phyloP scores from a whole-genome alignment of 2,113 vertebrate genomes.

The Hippopotamus amphibius region DNA sequence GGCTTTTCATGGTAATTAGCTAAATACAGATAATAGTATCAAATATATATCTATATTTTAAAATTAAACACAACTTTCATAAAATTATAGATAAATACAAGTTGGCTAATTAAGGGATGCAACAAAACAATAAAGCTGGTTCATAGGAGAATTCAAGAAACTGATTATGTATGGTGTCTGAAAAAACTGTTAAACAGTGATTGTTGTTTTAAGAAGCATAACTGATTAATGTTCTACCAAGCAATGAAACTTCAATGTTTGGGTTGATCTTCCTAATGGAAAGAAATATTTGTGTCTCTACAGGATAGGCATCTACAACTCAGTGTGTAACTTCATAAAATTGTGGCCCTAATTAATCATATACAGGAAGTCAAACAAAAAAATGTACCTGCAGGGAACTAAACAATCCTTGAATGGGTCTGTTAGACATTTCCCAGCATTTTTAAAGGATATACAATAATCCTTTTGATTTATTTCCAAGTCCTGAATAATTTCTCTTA shows the following conservation, averaged over 20 bases:
- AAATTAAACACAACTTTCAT: background rate
- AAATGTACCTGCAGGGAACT: background rate
- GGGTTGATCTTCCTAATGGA: background rate
- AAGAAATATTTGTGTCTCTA: background rate
- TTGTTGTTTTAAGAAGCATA: background rate
- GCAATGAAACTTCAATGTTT: background rate
- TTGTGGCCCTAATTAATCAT: background rate
- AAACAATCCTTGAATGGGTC: background rate
- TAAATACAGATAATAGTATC: background rate
- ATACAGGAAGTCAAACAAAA: background rate
- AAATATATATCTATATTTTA: background rate
- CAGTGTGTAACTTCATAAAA: background rate
- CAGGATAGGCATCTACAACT: background rate
- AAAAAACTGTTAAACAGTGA: background rate
- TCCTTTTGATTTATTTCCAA: background rate
- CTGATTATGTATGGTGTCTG: background rate
- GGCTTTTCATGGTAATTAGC: background rate
- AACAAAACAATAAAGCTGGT: background rate
- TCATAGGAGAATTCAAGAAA: conserved; percentile 4
- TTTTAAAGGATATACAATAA: background rate
- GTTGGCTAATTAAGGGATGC: background rate
- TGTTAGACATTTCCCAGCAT: background rate
- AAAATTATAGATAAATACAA: conserved; percentile 17
- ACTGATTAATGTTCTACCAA: background rate
- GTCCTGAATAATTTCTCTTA: background rate